These are phyloP conservation scores for Microcebus griseorufus DNA, from an alignment of 2,113 vertebrate genomes.

Conservation along the genomic window DNA sequence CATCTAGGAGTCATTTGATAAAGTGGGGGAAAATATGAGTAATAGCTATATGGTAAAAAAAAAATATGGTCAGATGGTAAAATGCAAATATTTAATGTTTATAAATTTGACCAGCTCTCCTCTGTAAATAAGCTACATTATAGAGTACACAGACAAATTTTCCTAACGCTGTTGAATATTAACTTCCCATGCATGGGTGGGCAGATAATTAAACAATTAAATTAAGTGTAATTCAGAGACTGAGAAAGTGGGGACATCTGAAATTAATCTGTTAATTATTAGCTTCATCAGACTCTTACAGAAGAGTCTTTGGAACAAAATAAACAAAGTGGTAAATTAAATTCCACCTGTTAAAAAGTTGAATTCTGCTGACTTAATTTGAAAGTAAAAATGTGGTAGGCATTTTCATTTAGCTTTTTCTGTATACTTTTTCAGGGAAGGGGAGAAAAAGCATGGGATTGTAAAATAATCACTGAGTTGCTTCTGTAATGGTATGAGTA, in stretches of 20 bases:
- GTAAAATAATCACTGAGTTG: neutral
- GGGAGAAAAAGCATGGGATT: neutral
- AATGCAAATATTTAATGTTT: conserved; percentile 22
- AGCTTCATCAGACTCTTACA: neutral
- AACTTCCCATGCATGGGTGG: conserved; percentile 45
- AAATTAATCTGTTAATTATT: conserved; percentile 70
- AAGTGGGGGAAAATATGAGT: neutral
- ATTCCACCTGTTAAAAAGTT: conserved; percentile 45
- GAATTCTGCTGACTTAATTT: conserved; percentile 36
- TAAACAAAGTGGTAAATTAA: conserved; percentile 62
- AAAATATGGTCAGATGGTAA: neutral
- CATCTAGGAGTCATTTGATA: neutral
- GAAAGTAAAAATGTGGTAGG: conserved; percentile 45
- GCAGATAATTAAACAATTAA: conserved; percentile 67
- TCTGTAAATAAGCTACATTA: conserved; percentile 32
- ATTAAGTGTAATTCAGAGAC: conserved; percentile 57
- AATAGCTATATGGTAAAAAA: neutral
- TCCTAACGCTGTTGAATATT: conserved; percentile 56
- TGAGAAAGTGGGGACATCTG: conserved; percentile 1
- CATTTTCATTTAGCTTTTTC: conserved; percentile 31
- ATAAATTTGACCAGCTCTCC: conserved; percentile 27
- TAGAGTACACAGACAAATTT: neutral
- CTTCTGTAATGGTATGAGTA: neutral
- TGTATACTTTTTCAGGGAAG: neutral
- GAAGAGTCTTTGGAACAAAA: conserved; percentile 54